Evolutionary conservation across 2,888 invertebrate species (phyloP).

Genomic region (Coenonympha arcania): DNA sequence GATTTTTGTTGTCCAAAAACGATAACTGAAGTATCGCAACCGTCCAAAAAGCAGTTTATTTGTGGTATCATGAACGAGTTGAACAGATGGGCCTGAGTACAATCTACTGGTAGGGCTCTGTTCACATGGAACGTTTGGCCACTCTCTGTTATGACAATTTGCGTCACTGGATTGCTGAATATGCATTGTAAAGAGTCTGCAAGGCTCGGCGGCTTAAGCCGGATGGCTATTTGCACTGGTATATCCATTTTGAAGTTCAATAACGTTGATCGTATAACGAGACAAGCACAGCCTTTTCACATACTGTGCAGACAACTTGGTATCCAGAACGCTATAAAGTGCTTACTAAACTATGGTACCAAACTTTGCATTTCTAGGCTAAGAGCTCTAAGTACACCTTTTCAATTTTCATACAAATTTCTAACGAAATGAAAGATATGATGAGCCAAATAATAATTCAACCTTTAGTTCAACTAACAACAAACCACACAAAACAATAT

Average conservation of each 20-base stretch:
- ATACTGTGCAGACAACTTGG: too few relatives aligned
- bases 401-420: too few relatives aligned
- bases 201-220: slow-evolving; percentile 76
- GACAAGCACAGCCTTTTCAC: too few relatives aligned
- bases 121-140: slow-evolving; percentile 73
- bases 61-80: slow-evolving; percentile 78
- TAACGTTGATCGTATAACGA: neutral
- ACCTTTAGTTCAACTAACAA: too few relatives aligned
- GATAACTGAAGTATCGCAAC: slow-evolving; percentile 83
- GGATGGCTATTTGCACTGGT: slow-evolving; percentile 81
- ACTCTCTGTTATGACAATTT: slow-evolving; percentile 75
- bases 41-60: slow-evolving; percentile 79
- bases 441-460: too few relatives aligned
- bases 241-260: slow-evolving; percentile 76
- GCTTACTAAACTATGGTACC: too few relatives aligned
- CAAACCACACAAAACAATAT: too few relatives aligned
- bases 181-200: slow-evolving; percentile 74
- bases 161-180: slow-evolving; percentile 74
- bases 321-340: too few relatives aligned
- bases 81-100: slow-evolving; percentile 77
- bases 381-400: too few relatives aligned
- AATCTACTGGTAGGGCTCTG: slow-evolving; percentile 72
- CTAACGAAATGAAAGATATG: too few relatives aligned
- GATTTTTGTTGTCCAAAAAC: slow-evolving; percentile 78
- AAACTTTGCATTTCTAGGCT: too few relatives aligned